Evolutionary conservation across 1,140 invertebrate genomes (phyloP).

Genomic region (Drosophila pectinifera): DNA sequence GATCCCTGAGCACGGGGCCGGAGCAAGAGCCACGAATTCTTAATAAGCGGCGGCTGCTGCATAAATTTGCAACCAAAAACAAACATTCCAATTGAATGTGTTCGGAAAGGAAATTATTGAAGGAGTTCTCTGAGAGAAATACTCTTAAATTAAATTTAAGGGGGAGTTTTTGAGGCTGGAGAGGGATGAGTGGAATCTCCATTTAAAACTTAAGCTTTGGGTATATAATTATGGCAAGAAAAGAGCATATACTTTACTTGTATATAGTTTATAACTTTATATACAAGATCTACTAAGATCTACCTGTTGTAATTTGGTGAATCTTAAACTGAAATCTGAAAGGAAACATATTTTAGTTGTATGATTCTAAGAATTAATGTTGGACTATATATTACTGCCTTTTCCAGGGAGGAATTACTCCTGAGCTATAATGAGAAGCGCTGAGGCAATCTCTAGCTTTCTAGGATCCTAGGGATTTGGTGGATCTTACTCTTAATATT

Average conservation of each 20-base stretch:
- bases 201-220: not conserved
- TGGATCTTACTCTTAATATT: no score
- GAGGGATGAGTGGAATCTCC: not conserved
- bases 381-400: no score
- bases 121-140: not conserved
- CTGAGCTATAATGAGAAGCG: no score
- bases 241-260: no score
- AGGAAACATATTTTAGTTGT: no score
- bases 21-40: slow-evolving; percentile 57
- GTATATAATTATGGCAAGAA: no score
- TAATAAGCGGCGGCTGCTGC: slow-evolving; percentile 78
- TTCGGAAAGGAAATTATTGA: not conserved
- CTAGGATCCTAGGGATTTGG: no score
- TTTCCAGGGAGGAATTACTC: not conserved
- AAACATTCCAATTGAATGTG: slow-evolving; percentile 35
- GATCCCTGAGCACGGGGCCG: slow-evolving; percentile 10
- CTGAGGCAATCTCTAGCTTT: no score
- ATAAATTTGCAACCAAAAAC: slow-evolving; percentile 74
- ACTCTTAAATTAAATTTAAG: slow-evolving; percentile 18
- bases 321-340: no score
- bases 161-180: no score
- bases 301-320: not conserved
- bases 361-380: no score
- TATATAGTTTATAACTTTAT: not conserved
- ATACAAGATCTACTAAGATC: not conserved